phyloP scores from a whole-genome alignment of 2,113 vertebrate species.

The Perccottus glenii region DNA sequence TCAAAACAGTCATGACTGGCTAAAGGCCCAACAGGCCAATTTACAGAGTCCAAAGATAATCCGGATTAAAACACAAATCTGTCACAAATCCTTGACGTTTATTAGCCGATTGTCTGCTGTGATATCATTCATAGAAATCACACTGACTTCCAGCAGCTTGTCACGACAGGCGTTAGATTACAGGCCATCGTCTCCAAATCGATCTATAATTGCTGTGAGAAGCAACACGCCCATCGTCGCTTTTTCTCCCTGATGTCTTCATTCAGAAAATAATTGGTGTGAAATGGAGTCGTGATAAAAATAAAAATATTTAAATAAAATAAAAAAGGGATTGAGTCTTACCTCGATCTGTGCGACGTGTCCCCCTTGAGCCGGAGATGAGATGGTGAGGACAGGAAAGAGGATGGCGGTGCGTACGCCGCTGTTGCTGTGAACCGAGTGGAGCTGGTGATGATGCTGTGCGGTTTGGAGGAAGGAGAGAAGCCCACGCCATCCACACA shows the following conservation, averaged over 20 bases:
- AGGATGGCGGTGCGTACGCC: conserved; percentile 54
- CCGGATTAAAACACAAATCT: conserved; percentile 26
- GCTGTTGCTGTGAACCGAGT: conserved; percentile 61
- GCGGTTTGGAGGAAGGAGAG: conserved; percentile 52
- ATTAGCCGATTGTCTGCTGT: conserved; percentile 3
- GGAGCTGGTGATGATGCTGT: conserved; percentile 53
- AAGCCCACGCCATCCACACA: conserved; percentile 69
- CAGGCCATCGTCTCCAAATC: conserved; percentile 41
- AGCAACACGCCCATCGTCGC: conserved; percentile 53
- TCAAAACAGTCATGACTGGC: conserved; percentile 1
- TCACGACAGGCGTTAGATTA: conserved; percentile 58
- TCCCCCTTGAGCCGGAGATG: conserved; percentile 31
- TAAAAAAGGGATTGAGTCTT: conserved; percentile 9
- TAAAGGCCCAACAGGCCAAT: conserved; percentile 48
- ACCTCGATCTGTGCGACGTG: conserved; percentile 51
- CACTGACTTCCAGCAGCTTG: conserved; percentile 11
- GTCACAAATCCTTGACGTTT: background rate
- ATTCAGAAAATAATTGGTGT: background rate
- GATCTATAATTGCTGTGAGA: conserved; percentile 44
- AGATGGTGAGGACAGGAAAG: conserved; percentile 49
- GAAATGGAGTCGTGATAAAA: too few species aligned
- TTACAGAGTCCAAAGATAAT: conserved; percentile 19
- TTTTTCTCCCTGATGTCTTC: background rate
- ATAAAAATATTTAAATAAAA: background rate
- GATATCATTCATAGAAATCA: conserved; percentile 35